phyloP scores from a whole-genome alignment of 1,140 invertebrate species.

The Akabosia matsudoensis region DNA sequence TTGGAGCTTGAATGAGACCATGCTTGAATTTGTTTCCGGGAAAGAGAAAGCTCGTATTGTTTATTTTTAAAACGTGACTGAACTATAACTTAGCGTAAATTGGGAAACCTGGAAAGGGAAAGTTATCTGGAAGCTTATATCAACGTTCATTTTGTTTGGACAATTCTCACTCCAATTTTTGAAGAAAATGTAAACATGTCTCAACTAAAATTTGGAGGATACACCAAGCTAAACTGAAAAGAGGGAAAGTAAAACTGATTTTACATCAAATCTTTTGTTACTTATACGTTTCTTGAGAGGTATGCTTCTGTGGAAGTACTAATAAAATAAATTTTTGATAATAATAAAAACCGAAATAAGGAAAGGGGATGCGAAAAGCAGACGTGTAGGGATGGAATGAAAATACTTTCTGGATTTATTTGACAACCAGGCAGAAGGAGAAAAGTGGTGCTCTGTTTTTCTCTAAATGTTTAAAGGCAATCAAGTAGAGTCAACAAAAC shows the following conservation, averaged over 20 bases:
- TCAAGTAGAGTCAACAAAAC: conserved; percentile 1
- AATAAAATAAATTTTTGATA: background rate
- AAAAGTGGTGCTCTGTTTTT: background rate
- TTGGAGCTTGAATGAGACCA: too few species aligned
- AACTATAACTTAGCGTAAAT: background rate
- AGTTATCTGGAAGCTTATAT: background rate
- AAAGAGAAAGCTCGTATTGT: background rate
- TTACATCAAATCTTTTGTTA: too few species aligned
- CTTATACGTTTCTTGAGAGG: too few species aligned
- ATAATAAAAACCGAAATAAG: background rate
- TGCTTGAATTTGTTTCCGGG: too few species aligned
- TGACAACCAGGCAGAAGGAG: background rate
- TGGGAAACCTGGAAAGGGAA: background rate
- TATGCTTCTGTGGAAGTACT: too few species aligned
- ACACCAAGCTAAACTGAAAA: too few species aligned
- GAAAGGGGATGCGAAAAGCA: background rate
- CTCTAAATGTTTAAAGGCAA: background rate
- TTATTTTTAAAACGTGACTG: conserved; percentile 11
- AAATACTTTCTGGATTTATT: conserved; percentile 19
- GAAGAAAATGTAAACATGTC: too few species aligned
- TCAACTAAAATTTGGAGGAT: too few species aligned
- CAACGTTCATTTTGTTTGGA: too few species aligned
- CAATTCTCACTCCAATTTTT: too few species aligned
- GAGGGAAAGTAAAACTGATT: too few species aligned
- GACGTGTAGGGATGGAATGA: background rate